These are phyloP conservation scores for Tholera decimalis DNA, from an alignment of 2,888 invertebrate genomes.

Conservation along the genomic window DNA sequence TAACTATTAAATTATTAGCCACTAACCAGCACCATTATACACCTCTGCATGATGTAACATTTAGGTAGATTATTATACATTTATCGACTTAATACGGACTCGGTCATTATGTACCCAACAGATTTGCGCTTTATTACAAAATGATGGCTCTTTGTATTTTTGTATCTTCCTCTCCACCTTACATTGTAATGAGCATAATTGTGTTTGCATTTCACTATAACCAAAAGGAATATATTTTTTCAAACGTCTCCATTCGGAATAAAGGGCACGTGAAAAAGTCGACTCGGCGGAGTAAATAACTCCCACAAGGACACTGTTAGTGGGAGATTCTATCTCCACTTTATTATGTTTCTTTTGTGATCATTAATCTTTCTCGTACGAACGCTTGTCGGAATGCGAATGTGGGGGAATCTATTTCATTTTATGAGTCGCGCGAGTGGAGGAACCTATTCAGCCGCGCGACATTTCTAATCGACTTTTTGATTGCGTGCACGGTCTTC, in stretches of 20 bases:
- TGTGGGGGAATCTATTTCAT: conserved; percentile 92
- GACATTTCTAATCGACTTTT: conserved; percentile 91
- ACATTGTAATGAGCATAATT: conserved; percentile 49
- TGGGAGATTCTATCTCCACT: conserved; percentile 91
- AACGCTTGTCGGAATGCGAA: conserved; percentile 92
- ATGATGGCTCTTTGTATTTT: conserved; percentile 48
- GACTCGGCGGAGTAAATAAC: conserved; percentile 88
- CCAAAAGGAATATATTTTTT: conserved; percentile 69
- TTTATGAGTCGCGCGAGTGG: conserved; percentile 90
- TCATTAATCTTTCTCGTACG: conserved; percentile 92
- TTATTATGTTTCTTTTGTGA: conserved; percentile 92
- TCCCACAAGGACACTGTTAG: conserved; percentile 91
- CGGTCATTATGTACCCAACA: conserved; percentile 67
- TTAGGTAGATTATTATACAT: conserved; percentile 50
- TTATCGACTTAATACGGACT: conserved; percentile 80
- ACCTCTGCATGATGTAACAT: conserved; percentile 56
- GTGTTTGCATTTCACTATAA: conserved; percentile 56
- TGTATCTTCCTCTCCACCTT: conserved; percentile 16
- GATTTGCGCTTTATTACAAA: conserved; percentile 66
- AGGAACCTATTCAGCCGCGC: conserved; percentile 88
- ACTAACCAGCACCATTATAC: conserved; percentile 65
- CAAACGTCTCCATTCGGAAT: conserved; percentile 77
- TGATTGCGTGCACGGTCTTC: conserved; percentile 87
- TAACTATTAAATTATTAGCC: conserved; percentile 69
- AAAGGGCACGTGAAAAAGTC: conserved; percentile 89